Evolutionary conservation across 2,888 invertebrate species (phyloP).

Genomic region (Geophilus truncorum): DNA sequence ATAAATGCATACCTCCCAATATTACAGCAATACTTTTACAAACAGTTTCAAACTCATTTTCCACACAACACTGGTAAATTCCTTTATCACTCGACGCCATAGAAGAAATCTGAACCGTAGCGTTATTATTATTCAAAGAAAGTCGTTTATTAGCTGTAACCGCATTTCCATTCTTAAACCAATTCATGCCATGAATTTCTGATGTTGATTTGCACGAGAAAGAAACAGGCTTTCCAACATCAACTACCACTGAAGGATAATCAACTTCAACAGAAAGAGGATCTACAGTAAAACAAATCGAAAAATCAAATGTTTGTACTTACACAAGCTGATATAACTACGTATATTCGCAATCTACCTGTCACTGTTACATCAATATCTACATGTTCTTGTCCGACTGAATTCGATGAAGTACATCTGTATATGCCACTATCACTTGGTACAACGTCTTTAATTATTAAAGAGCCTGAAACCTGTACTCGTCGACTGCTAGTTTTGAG

Average conservation of each 20-base stretch:
- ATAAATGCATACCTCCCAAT: background rate
- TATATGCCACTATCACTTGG: background rate
- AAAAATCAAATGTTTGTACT: too few relatives aligned
- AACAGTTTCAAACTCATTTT: background rate
- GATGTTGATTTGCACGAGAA: background rate
- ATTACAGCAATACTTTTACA: background rate
- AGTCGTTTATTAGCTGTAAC: background rate
- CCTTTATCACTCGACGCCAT: background rate
- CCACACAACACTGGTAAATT: constrained; percentile 26
- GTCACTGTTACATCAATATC: background rate
- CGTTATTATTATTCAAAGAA: background rate
- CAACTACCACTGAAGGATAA: background rate
- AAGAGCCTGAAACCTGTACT: constrained; percentile 6
- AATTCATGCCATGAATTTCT: background rate
- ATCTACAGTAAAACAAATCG: too few relatives aligned
- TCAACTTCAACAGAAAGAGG: background rate
- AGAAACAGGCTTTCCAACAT: background rate
- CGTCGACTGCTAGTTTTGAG: background rate
- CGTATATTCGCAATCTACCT: background rate
- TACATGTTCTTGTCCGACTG: background rate
- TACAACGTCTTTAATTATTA: background rate
- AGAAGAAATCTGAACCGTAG: background rate
- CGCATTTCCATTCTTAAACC: constrained; percentile 2
- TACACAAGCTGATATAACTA: too few relatives aligned
- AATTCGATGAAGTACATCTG: background rate